These are phyloP conservation scores for Lasioglossum vierecki DNA, from an alignment of 2,888 invertebrate species.

Conservation along the genomic window DNA sequence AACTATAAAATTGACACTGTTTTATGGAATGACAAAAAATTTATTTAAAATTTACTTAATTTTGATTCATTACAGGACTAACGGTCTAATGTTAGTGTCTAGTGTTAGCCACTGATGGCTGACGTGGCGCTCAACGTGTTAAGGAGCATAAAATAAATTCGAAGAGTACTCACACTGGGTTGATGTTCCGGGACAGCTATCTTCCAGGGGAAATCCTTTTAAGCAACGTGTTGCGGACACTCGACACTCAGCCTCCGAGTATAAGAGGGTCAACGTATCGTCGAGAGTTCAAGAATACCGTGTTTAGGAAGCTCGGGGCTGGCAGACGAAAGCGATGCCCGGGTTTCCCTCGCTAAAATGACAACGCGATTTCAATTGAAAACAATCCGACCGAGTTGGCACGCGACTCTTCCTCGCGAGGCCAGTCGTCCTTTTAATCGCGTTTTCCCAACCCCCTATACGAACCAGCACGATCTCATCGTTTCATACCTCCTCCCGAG, in stretches of 20 bases:
- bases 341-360: slow-evolving; percentile 26
- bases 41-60: too few relatives aligned
- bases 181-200: neutral
- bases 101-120: too few relatives aligned
- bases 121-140: too few relatives aligned
- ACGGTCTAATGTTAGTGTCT: too few relatives aligned
- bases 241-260: slow-evolving; percentile 13
- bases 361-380: slow-evolving; percentile 32
- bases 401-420: slow-evolving; percentile 25
- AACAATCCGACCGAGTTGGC: slow-evolving; percentile 34
- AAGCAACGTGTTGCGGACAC: slow-evolving; percentile 36
- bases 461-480: neutral
- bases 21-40: too few relatives aligned
- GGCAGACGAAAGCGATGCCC: neutral
- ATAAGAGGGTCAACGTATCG: slow-evolving; percentile 28
- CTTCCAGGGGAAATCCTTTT: slow-evolving; percentile 31
- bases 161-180: slow-evolving; percentile 22
- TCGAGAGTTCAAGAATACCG: slow-evolving; percentile 21
- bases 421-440: slow-evolving; percentile 18
- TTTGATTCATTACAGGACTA: too few relatives aligned
- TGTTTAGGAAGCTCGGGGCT: slow-evolving; percentile 13
- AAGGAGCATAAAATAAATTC: neutral
- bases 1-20: too few relatives aligned
- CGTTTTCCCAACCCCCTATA: neutral
- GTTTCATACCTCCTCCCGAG: neutral